Conservation (phyloP, 2,797 vertebrate genomes). For the Picus viridis region DNA sequence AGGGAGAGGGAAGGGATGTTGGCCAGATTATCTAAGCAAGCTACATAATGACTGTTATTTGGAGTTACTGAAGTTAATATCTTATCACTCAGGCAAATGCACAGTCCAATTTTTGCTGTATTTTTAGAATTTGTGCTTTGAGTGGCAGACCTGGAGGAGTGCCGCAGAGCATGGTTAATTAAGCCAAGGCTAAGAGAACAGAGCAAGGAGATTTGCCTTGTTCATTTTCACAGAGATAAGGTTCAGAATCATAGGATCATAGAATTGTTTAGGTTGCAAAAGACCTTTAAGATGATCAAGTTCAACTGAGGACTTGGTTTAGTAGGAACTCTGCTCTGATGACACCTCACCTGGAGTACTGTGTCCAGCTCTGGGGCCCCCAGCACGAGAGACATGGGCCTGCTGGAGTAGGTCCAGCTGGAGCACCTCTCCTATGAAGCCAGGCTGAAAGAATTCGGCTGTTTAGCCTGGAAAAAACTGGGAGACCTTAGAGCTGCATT, state of each 20-base stretch:
- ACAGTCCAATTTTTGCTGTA: background rate
- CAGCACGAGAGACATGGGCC: no score
- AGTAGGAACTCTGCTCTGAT: no score
- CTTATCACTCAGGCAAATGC: background rate
- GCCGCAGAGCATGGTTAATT: background rate
- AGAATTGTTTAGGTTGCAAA: no score
- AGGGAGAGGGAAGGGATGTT: background rate
- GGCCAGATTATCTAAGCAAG: background rate
- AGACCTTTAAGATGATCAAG: no score
- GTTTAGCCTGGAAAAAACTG: no score
- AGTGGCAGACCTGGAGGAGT: background rate
- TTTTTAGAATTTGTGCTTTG: background rate
- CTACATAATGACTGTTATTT: background rate
- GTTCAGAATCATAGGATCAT: background rate
- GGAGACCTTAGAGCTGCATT: no score
- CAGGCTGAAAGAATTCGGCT: no score
- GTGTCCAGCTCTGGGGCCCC: no score
- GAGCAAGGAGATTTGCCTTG: background rate
- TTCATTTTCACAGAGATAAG: slow-evolving; percentile 1
- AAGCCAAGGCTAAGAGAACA: background rate
- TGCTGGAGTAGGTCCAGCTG: no score
- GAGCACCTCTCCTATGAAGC: no score
- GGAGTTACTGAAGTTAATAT: background rate
- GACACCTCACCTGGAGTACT: no score
- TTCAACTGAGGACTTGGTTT: no score